Percentiles rank a stretch among this genome's conserved stretches.
phyloP scores from a whole-genome alignment of 37 sponge, comb jelly and placozoan genomes.

The Cliona cf. orientalis region DNA sequence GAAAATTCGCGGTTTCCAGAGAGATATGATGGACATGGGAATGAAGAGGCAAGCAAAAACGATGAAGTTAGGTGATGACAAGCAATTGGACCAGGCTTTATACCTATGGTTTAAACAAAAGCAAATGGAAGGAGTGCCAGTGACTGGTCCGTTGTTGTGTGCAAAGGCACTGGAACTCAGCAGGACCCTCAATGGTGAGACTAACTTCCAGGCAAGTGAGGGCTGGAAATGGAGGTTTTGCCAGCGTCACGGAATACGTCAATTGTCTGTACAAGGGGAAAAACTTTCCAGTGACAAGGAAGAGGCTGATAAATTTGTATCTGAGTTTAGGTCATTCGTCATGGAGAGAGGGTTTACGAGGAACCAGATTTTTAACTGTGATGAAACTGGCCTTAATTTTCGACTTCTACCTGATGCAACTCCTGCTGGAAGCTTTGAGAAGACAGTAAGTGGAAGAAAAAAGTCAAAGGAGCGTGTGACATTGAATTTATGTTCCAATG shows the following conservation, averaged over 20 bases:
- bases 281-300: slow-evolving; percentile 39
- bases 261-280: slow-evolving; percentile 51
- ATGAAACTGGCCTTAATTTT: slow-evolving; percentile 81
- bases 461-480: slow-evolving; percentile 66
- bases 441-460: slow-evolving; percentile 60
- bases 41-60: slow-evolving; percentile 34
- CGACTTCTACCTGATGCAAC: slow-evolving; percentile 55
- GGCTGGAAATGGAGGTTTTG: slow-evolving; percentile 45
- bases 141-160: slow-evolving; percentile 32
- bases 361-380: slow-evolving; percentile 76
- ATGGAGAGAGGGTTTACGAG: slow-evolving; percentile 21
- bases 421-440: slow-evolving; percentile 51
- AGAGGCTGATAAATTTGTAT: slow-evolving; percentile 36
- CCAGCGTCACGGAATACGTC: slow-evolving; percentile 33
- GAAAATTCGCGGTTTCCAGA: slow-evolving; percentile 42
- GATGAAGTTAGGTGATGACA: slow-evolving; percentile 36
- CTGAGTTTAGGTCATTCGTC: slow-evolving; percentile 27
- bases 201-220: neutral
- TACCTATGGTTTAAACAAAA: slow-evolving; percentile 47
- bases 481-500: slow-evolving; percentile 68
- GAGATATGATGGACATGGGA: slow-evolving; percentile 41
- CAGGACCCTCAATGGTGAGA: neutral
- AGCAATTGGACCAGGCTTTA: slow-evolving; percentile 19
- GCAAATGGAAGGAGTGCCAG: slow-evolving; percentile 24
- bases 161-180: slow-evolving; percentile 11